Conservation (phyloP, 2,113 vertebrate species). For the Mirounga angustirostris region DNA sequence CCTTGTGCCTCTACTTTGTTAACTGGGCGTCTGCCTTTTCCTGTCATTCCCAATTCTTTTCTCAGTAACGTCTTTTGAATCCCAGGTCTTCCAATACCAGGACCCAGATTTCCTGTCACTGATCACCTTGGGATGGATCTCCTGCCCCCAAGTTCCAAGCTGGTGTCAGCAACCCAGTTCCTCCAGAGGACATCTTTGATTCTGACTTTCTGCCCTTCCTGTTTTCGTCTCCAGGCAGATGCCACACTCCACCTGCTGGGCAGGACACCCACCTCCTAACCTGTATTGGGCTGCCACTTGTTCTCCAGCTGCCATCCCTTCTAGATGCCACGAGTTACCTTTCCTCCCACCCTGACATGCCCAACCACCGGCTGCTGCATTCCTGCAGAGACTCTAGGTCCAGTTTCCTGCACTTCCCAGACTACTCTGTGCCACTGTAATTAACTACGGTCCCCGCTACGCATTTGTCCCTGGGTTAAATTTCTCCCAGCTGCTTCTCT, state of each 20-base stretch:
- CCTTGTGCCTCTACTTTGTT: neutral
- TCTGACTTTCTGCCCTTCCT: neutral
- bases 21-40: neutral
- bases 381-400: neutral
- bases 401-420: neutral
- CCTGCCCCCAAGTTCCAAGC: neutral
- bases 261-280: neutral
- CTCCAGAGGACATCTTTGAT: neutral
- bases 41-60: neutral
- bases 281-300: neutral
- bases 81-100: neutral
- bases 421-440: neutral
- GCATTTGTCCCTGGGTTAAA: neutral
- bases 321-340: neutral
- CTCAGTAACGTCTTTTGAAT: neutral
- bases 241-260: neutral
- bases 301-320: neutral
- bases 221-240: neutral
- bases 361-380: neutral
- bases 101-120: neutral
- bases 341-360: neutral
- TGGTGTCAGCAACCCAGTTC: neutral
- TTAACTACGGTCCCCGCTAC: too few species aligned
- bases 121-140: neutral
- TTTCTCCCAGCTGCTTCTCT: conserved; percentile 2